Evolutionary conservation across 2,888 invertebrate genomes (phyloP), one percentile per base, ranked within the genome.

Genomic region (Mimumesa dahlbomi): DNA sequence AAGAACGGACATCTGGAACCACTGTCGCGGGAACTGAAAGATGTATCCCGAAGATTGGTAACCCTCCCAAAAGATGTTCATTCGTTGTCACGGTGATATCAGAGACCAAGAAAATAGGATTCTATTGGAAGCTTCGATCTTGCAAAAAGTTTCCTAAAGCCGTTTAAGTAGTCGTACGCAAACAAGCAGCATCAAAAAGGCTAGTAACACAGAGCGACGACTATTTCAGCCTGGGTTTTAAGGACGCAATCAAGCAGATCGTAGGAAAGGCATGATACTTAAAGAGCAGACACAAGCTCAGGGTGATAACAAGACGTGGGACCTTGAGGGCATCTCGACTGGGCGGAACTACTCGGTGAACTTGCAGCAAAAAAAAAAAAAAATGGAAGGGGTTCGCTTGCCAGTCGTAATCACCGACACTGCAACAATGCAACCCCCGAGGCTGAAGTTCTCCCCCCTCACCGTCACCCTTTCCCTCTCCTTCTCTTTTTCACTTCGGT

Each of bases 351-450:
- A 70, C 58, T 75, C 49, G 52, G 62, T 66, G 53, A 75, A 73
- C 65, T 71, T 66, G 52, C 43, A 48, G 56, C 53, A 54, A 45
- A 59, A 46, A 58, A 46, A 48, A 50, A 48, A 54, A 45, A 59
- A 46, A 58, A 46, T 43, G 31, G 61, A 52, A 67, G 56, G 73
- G 52, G 77, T 25, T 68, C 58, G 72, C 43, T 67, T 70, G 61
- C 63, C 59, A 42, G 63, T 73, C 76, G 77, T 84, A 85, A 86
- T 87, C 85, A 87, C 79, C 78, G 75, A 65, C 69, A 71, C 73
- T 81, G 79, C 79, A 79, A 85, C 85, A 85, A 85, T 87, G 80
- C 76, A 77, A 57, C 78, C 63, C 68, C 64, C 57, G 38, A 54
- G 62, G 70, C 62, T 61, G 50, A 45, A 56, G 56, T 52, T 76